phyloP scores from a whole-genome alignment of 2,113 vertebrate genomes.

The Macquaria australasica region DNA sequence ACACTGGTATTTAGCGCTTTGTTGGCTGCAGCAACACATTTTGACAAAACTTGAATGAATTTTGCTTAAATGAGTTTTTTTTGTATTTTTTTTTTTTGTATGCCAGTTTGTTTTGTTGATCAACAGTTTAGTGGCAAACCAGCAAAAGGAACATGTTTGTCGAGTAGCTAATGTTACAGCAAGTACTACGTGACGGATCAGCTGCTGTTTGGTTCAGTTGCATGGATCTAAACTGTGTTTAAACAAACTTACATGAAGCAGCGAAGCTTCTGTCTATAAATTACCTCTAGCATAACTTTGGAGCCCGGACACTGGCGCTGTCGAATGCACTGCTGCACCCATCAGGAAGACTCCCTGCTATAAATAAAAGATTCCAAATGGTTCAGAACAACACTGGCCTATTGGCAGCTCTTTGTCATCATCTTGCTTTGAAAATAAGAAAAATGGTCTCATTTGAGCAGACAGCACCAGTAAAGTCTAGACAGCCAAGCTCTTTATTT shows the following conservation, averaged over 20 bases:
- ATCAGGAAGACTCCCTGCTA: constrained; percentile 56
- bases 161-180: neutral
- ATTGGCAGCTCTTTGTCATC: constrained; percentile 69
- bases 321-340: constrained; percentile 56
- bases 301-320: constrained; percentile 59
- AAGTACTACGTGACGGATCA: neutral
- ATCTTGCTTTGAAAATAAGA: constrained; percentile 62
- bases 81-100: neutral
- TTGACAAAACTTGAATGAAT: neutral
- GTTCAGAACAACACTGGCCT: constrained; percentile 47
- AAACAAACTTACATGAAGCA: constrained; percentile 36
- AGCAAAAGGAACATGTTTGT: neutral
- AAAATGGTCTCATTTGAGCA: constrained; percentile 38
- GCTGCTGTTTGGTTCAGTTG: constrained; percentile 12
- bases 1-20: neutral
- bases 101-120: neutral
- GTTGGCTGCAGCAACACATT: neutral
- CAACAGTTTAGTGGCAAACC: neutral
- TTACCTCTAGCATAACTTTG: constrained; percentile 43
- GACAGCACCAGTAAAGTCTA: constrained; percentile 46
- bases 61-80: neutral
- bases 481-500: constrained; percentile 45
- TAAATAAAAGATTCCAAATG: constrained; percentile 74
- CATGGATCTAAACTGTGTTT: constrained; percentile 3
- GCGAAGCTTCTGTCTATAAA: constrained; percentile 53